Conservation (phyloP, 1,140 invertebrate genomes). For the Hypothenemus hampei region DNA sequence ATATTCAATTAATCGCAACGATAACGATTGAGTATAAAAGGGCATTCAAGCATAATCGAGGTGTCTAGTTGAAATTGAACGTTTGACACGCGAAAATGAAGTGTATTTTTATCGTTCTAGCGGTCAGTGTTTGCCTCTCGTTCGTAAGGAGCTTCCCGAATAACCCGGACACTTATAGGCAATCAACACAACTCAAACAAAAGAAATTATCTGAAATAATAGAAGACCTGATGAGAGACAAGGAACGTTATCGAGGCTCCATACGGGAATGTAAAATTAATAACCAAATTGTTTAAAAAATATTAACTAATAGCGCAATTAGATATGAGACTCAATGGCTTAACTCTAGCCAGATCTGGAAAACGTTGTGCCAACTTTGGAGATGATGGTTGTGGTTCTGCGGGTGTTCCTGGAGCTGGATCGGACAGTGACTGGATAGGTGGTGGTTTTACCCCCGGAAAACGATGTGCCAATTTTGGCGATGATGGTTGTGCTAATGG, state of each 20-base stretch:
- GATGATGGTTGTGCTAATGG: slow-evolving; percentile 20
- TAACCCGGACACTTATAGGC: background rate
- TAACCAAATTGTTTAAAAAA: too few species aligned
- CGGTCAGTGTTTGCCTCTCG: slow-evolving; percentile 1
- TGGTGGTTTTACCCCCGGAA: slow-evolving; percentile 24
- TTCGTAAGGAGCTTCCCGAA: slow-evolving; percentile 7
- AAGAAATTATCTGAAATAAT: background rate
- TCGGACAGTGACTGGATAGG: slow-evolving; percentile 24
- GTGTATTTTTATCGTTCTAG: background rate
- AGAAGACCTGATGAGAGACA: background rate
- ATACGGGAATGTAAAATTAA: background rate
- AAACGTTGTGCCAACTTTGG: slow-evolving; percentile 23
- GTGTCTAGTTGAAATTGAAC: slow-evolving; percentile 6
- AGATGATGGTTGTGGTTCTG: slow-evolving; percentile 19
- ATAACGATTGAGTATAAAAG: slow-evolving; percentile 20
- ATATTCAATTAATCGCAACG: slow-evolving; percentile 2
- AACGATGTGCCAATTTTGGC: slow-evolving; percentile 20
- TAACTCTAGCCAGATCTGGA: too few species aligned
- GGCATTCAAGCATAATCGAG: background rate
- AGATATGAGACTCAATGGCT: background rate
- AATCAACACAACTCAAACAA: background rate
- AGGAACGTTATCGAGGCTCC: background rate
- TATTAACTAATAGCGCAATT: too few species aligned
- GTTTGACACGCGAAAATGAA: slow-evolving; percentile 17
- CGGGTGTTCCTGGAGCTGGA: slow-evolving; percentile 19